phyloP scores from a whole-genome alignment of 2,113 vertebrate genomes.

The Anas platyrhynchos region DNA sequence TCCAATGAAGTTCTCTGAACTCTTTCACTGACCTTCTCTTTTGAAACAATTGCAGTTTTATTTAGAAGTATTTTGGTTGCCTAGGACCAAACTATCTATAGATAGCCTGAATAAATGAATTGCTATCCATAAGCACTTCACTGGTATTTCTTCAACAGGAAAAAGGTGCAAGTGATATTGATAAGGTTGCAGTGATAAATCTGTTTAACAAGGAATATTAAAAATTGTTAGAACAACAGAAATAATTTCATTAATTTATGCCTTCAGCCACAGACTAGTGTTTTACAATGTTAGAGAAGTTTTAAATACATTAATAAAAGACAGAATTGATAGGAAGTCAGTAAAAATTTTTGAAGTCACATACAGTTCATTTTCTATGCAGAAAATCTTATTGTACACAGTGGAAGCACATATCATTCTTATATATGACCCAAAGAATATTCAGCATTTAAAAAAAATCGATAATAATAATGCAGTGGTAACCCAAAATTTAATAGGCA shows the following conservation, averaged over 20 bases:
- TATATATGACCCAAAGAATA: neutral
- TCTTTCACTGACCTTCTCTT: neutral
- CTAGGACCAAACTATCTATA: neutral
- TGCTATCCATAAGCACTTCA: neutral
- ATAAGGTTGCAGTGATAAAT: neutral
- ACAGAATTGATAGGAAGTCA: neutral
- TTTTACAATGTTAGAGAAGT: neutral
- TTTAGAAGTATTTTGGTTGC: neutral
- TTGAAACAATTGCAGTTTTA: neutral
- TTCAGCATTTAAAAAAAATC: slow-evolving; percentile 1
- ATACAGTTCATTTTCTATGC: neutral
- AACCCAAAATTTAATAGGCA: neutral
- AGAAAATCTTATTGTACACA: neutral
- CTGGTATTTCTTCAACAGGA: neutral
- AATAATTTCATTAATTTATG: neutral
- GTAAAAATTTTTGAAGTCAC: neutral
- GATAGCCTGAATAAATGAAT: neutral
- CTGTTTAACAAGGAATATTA: neutral
- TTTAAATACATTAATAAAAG: neutral
- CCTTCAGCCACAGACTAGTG: neutral
- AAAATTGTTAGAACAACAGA: neutral
- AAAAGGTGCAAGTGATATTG: neutral
- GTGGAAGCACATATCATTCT: neutral
- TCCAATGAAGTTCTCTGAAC: neutral
- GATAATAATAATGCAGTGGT: neutral